A percentile compares a stretch with the other conserved stretches of the same genome.
These are phyloP conservation scores for Lepidostoma basale DNA, from an alignment of 1,140 invertebrate species.

Conservation along the genomic window DNA sequence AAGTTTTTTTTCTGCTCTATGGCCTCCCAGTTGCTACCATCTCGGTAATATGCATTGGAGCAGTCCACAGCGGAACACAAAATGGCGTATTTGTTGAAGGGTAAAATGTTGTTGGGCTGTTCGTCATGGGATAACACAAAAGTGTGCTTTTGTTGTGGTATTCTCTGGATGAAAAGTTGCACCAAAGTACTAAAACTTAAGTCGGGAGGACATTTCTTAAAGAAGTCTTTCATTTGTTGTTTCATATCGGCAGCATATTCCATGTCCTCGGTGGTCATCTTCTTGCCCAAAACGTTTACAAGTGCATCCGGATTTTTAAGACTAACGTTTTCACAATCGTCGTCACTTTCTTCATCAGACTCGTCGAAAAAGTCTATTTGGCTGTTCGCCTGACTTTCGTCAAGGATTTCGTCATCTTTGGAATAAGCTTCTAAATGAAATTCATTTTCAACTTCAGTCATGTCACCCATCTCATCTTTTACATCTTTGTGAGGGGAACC, in stretches of 20 bases:
- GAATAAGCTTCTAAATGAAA: constrained; percentile 11
- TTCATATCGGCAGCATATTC: constrained; percentile 24
- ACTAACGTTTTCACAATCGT: background rate
- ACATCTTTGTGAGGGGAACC: background rate
- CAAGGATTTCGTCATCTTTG: constrained; percentile 9
- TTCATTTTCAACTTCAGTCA: constrained; percentile 10
- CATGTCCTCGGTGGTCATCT: background rate
- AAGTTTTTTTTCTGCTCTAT: constrained; percentile 32
- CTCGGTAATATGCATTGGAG: constrained; percentile 28
- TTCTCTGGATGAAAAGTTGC: constrained; percentile 16
- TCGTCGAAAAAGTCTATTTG: constrained; percentile 9
- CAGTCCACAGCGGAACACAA: constrained; percentile 21
- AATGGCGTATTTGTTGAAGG: constrained; percentile 13
- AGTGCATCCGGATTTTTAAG: background rate
- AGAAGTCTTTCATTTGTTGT: constrained; percentile 27
- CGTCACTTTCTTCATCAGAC: constrained; percentile 21
- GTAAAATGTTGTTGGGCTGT: background rate
- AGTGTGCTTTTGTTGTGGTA: background rate
- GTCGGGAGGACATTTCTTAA: constrained; percentile 19
- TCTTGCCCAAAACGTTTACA: constrained; percentile 4
- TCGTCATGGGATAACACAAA: constrained; percentile 25
- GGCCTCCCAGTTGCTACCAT: constrained; percentile 26
- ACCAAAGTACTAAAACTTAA: constrained; percentile 11
- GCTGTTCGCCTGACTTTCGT: background rate
- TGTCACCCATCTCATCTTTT: background rate